Evolutionary conservation across 2,113 vertebrate genomes (phyloP).

Genomic region (Calypte anna): DNA sequence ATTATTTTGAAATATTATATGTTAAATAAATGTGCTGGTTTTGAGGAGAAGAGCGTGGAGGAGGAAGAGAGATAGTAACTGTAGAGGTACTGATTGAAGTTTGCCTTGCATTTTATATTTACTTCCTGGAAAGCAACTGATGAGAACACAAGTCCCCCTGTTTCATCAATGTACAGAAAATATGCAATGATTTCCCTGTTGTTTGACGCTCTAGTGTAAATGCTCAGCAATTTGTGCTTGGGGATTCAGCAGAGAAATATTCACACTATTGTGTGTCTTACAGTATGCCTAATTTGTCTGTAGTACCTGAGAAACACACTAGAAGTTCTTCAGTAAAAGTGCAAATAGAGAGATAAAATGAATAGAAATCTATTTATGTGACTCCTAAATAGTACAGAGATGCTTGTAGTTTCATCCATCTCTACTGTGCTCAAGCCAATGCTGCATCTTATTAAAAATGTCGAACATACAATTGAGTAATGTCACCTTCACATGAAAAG

Average conservation of each 20-base stretch:
- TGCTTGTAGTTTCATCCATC: neutral
- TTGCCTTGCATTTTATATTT: neutral
- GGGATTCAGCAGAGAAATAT: neutral
- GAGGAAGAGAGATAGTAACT: neutral
- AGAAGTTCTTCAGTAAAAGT: neutral
- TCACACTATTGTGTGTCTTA: neutral
- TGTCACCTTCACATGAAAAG: neutral
- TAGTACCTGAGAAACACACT: neutral
- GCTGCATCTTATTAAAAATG: neutral
- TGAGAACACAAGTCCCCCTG: neutral
- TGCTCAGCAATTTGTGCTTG: neutral
- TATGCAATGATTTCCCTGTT: neutral
- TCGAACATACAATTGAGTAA: neutral
- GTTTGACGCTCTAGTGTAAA: neutral
- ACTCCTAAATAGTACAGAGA: neutral
- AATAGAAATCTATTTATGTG: neutral
- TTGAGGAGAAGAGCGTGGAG: neutral
- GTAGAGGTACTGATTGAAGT: neutral
- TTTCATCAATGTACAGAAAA: neutral
- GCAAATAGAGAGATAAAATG: neutral
- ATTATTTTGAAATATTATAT: constrained; percentile 10
- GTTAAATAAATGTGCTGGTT: constrained; percentile 2
- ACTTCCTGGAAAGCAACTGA: neutral
- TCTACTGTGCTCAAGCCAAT: neutral
- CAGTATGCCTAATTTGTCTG: neutral